Conservation (phyloP, 2,888 invertebrate species). For the Caprella mutica region DNA sequence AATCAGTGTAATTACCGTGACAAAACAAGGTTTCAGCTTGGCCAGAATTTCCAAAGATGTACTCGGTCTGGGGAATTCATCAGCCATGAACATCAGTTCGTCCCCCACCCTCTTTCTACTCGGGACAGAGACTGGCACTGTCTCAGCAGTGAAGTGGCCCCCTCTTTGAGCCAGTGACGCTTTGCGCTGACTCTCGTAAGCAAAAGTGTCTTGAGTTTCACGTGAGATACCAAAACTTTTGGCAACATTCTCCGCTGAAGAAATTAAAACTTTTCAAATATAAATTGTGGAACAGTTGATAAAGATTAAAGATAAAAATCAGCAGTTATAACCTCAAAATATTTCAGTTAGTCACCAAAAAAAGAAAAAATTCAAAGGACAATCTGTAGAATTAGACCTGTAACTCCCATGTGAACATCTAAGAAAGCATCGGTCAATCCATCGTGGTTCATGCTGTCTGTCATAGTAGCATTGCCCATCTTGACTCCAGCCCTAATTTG, state of each 20-base stretch:
- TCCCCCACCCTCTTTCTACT: slow-evolving; percentile 15
- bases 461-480: slow-evolving; percentile 52
- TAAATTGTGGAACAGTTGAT: too few relatives aligned
- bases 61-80: slow-evolving; percentile 58
- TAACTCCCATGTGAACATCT: slow-evolving; percentile 65
- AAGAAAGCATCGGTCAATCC: slow-evolving; percentile 64
- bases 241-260: slow-evolving; percentile 61
- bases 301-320: not conserved
- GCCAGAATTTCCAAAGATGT: slow-evolving; percentile 51
- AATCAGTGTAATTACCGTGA: slow-evolving; percentile 43
- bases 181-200: slow-evolving; percentile 55
- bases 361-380: too few relatives aligned
- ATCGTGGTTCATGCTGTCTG: slow-evolving; percentile 57
- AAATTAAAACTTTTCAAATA: not conserved
- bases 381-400: too few relatives aligned
- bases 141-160: slow-evolving; percentile 58
- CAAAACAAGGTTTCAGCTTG: slow-evolving; percentile 55
- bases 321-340: not conserved
- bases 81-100: slow-evolving; percentile 40
- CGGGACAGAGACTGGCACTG: slow-evolving; percentile 52
- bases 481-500: slow-evolving; percentile 53
- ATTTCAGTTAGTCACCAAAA: not conserved
- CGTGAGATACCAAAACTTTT: slow-evolving; percentile 53
- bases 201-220: slow-evolving; percentile 58
- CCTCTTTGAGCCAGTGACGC: slow-evolving; percentile 51